Conservation (phyloP, 2,797 vertebrate species). For the Tauraco hartlaubi region DNA sequence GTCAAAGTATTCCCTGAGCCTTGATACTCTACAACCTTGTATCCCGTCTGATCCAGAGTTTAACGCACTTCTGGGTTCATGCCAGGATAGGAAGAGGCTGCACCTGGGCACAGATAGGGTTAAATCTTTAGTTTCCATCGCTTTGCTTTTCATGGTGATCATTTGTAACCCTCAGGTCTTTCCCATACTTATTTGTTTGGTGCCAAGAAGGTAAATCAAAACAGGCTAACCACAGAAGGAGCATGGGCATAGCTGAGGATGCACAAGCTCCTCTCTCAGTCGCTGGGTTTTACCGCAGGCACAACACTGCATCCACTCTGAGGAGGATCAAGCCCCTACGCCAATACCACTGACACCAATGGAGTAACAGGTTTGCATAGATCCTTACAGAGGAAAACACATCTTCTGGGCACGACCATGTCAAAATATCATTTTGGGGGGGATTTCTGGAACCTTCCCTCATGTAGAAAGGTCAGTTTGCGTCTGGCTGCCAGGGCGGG, state of each 20-base stretch:
- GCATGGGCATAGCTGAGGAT: neutral
- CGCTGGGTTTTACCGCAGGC: rapidly evolving
- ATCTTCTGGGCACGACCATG: neutral
- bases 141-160: neutral
- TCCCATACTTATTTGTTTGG: neutral
- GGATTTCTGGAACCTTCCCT: neutral
- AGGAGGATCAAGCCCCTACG: neutral
- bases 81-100: neutral
- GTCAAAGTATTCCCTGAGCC: neutral
- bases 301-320: neutral
- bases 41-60: neutral
- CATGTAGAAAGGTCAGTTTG: neutral
- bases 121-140: neutral
- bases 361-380: neutral
- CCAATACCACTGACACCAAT: neutral
- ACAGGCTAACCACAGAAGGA: neutral
- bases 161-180: neutral
- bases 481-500: neutral
- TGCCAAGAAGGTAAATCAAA: neutral
- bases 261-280: neutral
- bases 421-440: neutral
- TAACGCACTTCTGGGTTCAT: neutral
- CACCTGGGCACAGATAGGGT: neutral
- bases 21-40: neutral
- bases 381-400: neutral